These are phyloP conservation scores for Clarias platycephalus DNA, from an alignment of 2,797 vertebrate species.

Conservation along the genomic window DNA sequence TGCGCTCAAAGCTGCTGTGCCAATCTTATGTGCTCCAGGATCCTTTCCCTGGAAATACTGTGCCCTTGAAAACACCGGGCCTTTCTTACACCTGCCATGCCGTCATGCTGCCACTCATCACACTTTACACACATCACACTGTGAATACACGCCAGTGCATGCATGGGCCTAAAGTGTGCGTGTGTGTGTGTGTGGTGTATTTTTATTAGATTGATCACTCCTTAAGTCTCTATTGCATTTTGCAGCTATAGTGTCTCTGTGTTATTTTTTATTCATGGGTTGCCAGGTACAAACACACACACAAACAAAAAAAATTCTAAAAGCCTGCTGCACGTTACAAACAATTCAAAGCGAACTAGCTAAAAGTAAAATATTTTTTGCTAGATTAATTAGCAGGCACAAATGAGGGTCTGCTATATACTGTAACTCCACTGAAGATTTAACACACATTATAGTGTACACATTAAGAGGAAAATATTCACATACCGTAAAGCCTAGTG, in stretches of 20 bases:
- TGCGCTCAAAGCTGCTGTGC: conserved; percentile 44
- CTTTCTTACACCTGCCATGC: conserved; percentile 51
- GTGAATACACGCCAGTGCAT: conserved; percentile 4
- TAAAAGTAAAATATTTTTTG: background rate
- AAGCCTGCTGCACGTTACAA: background rate
- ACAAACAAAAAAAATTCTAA: background rate
- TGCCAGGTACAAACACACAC: background rate
- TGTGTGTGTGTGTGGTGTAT: background rate
- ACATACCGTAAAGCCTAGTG: too few species aligned
- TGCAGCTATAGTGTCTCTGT: background rate
- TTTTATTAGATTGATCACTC: background rate
- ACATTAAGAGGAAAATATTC: background rate
- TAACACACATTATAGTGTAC: background rate
- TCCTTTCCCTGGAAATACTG: conserved; percentile 32
- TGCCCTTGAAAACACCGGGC: conserved; percentile 55
- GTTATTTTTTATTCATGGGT: background rate
- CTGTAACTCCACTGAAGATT: background rate
- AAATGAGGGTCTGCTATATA: background rate
- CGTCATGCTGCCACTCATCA: conserved; percentile 51
- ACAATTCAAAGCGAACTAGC: background rate
- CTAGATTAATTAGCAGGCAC: background rate
- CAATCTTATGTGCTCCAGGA: conserved; percentile 45
- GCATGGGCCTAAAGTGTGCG: conserved; percentile 3
- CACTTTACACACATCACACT: conserved; percentile 32
- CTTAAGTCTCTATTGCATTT: background rate